Base-by-base conservation (phyloP, 1,140 invertebrate species). In the Leptinotarsa texana region DNA sequence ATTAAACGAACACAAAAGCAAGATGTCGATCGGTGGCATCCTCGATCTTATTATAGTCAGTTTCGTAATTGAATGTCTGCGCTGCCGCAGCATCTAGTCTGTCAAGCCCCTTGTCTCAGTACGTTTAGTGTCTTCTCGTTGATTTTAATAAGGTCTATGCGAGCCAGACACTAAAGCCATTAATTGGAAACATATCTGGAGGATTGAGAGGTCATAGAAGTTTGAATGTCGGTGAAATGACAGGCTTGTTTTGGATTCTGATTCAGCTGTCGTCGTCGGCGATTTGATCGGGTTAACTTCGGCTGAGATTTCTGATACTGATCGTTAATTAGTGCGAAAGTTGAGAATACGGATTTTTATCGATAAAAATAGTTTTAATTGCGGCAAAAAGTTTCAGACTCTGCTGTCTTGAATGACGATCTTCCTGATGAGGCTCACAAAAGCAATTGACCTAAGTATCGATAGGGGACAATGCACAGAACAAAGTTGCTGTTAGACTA, bases 11-110 rank as follows among this genome's bases (percentile, higher is more conserved):
- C 65, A 67, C 42, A 42, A 67, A 42, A 57, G 65, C 24, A 67
- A 67, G 65, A 67, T 67, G 65, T 67, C 24, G 22, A 24, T 33
- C 65, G 65, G 13, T 33, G 65, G 65, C 65, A 67, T 24, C 65
- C 65, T 42, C 65, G 65, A 67, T 67, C 65, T 67, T 67, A 67
- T 67, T 67, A 67, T 67, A 67, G 65, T 67, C 65, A 67, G 65
- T 42, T 67, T 67, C 42, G 65, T 67, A 67, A 67, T 67, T 67
- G 65, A 67, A 67, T 27, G 65, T 67, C 65, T 24, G 24, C 65
- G 65, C 0, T 18, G 24, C 24, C 24, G 42, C 24, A 24, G 65
- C 65, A 33, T 67, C 65, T 67, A 67, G 65, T 33, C 27, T 67
- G 65, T 67, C 65, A 67, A 17, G n/a, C 51, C 13, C 42, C 65